Evolutionary conservation across 2,888 invertebrate genomes (phyloP), one percentile per base, ranked within the genome.

Genomic region (Eudasyphora cyanicolor): DNA sequence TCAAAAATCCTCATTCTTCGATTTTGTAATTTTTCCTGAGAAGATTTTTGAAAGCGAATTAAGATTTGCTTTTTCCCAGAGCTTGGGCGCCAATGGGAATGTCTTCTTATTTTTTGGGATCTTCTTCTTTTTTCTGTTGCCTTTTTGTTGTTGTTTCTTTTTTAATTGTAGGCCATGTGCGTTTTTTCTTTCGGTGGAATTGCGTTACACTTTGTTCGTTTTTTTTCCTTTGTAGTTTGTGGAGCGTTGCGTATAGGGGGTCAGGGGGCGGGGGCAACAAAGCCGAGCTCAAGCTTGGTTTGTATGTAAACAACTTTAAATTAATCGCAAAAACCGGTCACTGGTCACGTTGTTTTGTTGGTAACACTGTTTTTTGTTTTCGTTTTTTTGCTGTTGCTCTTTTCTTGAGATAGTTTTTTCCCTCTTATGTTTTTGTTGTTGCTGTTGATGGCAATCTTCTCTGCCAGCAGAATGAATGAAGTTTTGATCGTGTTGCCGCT

Each of bases 271-370:
- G 35, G 69, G 19, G n/a, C n/a, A n/a, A n/a, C n/a, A n/a, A n/a
- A n/a, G n/a, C n/a, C n/a, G n/a, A 19, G 19, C 64, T 49, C 17
- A 10, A 32, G 29, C 38, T 32, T 19, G 29, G 29, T 62, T 19
- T 5, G 64, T 42, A 67, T 79, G 76, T 54, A 73, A 82, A 79
- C 79, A 67, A 57, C 79, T 79, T 76, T 64, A 73, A 76, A 79
- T 67, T 79, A 75, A 76, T 74, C 57, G 64, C 78, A 76, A 77
- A 85, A 86, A 86, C 85, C 86, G 86, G 86, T 86, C 86, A 80
- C 77, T 82, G 76, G 80, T 84, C 86, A 85, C 84, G 85, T 86
- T 84, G 82, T 75, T 71, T 35, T 75, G 64, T 42, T 17, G 57
- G 57, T 71, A 77, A 32, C 27, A 24, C 57, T 69, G 62, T 57